phyloP scores from a whole-genome alignment of 2,113 vertebrate genomes.

The Circaetus gallicus region DNA sequence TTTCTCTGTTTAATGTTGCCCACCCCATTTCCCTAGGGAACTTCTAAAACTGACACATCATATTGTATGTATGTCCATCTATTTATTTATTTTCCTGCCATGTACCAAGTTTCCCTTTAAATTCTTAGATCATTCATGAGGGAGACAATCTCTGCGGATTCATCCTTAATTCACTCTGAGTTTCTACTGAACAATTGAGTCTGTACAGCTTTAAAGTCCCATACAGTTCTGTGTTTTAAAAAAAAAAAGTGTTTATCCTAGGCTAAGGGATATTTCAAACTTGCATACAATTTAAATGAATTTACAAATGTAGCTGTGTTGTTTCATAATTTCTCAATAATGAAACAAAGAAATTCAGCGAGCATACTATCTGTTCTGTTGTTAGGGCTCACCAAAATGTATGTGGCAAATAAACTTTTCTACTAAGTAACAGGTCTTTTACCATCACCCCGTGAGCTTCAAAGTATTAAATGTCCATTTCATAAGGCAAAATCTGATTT shows the following conservation, averaged over 20 bases:
- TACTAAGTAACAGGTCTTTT: conserved; percentile 12
- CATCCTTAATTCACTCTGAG: background rate
- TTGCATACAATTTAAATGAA: background rate
- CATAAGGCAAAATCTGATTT: conserved; percentile 6
- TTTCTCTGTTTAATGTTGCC: background rate
- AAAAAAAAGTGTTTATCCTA: background rate
- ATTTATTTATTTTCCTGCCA: background rate
- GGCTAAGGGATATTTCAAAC: background rate
- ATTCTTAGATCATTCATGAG: background rate
- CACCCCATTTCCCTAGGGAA: background rate
- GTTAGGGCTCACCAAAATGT: background rate
- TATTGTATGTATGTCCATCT: background rate
- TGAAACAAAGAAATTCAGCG: background rate
- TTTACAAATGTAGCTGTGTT: background rate
- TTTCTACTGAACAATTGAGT: background rate
- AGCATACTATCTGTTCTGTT: background rate
- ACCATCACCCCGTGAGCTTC: background rate
- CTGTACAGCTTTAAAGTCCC: background rate
- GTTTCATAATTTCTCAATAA: background rate
- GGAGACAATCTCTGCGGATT: background rate
- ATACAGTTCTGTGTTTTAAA: background rate
- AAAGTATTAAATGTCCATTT: background rate
- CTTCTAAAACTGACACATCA: background rate
- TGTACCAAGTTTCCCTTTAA: background rate
- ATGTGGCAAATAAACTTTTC: background rate